Evolutionary conservation across 2,113 vertebrate species (phyloP), one percentile per base, ranked within the genome.

Genomic region (Clinocottus analis): DNA sequence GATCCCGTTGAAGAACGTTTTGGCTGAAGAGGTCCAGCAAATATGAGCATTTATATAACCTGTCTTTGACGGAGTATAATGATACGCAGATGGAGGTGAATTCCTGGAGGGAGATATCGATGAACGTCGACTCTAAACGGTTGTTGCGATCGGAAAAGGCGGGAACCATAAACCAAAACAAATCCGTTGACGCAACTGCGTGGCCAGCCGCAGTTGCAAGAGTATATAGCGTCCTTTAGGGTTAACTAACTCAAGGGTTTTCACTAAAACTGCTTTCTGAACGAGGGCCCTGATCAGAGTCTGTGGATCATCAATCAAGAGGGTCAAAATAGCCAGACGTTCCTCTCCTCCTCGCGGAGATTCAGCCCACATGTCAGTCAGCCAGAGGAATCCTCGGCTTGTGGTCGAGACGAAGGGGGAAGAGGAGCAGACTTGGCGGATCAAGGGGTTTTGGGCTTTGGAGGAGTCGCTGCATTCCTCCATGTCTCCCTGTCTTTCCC

Each of bases 381-480:
- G 80, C 84, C 66, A 64, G 85, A 90, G 79, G 69, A 90, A 89
- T 90, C 79, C 81, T 88, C 62, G 78, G 80, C 77, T 81, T 90
- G 86, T 51, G 89, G 90, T 90, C 51, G 55, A 88, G 85, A 90
- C 74, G 7, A n/a, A 83, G 73, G 74, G 82, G 84, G 83, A 79
- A 84, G 85, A 84, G 72, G 65, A 87, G 90, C 84, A 91, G 89
- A 92, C 85, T 90, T 90, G 84, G 85, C 83, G 12, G 47, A 86
- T 85, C 69, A 82, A 82, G 71, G 58, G 84, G 29, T 68, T 85
- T 88, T 43, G 70, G 85, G 75, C 77, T 90, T n/a, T 92, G 87
- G 91, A 92, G 84, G 79, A 33, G 64, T 53, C 43, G 73, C 82
- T 81, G 75, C 92, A 93, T 92, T 91, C 89, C 77, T 87, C 65